Conservation (phyloP, 2,113 vertebrate genomes). For the Nipponia nippon region DNA sequence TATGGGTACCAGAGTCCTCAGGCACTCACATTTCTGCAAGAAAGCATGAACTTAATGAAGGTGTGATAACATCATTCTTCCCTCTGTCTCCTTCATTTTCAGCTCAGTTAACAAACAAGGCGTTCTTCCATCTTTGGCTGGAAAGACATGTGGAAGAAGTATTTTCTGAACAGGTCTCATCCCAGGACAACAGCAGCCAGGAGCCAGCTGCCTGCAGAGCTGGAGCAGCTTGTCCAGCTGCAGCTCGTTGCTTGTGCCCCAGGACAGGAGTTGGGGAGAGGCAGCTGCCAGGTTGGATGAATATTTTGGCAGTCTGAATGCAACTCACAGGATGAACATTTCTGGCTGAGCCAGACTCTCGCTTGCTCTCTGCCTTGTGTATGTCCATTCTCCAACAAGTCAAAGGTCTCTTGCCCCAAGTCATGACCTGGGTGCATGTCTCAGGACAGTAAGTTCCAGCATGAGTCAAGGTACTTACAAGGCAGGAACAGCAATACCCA, state of each 20-base stretch:
- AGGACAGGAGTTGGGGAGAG: not conserved
- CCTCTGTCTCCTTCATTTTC: not conserved
- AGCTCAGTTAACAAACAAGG: not conserved
- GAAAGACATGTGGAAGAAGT: not conserved
- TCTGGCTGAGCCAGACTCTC: not conserved
- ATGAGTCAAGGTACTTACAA: not conserved
- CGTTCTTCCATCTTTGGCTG: not conserved
- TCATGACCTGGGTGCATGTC: not conserved
- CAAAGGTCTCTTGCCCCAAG: not conserved
- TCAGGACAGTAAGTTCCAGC: not conserved
- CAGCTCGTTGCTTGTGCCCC: not conserved
- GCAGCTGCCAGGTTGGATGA: not conserved
- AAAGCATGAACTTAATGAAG: not conserved
- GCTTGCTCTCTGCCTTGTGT: not conserved
- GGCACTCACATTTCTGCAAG: not conserved
- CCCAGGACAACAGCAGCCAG: not conserved
- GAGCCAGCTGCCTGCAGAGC: not conserved
- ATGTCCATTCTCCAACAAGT: rapidly evolving
- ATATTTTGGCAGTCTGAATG: not conserved
- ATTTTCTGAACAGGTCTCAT: not conserved
- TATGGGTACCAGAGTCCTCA: not conserved
- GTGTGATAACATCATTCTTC: not conserved
- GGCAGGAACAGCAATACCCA: not conserved
- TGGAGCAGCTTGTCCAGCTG: not conserved
- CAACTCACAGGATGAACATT: not conserved